Evolutionary conservation across 2,888 invertebrate species (phyloP), one percentile per base, ranked within the genome.

Genomic region (Leptodirus hochenwartii): DNA sequence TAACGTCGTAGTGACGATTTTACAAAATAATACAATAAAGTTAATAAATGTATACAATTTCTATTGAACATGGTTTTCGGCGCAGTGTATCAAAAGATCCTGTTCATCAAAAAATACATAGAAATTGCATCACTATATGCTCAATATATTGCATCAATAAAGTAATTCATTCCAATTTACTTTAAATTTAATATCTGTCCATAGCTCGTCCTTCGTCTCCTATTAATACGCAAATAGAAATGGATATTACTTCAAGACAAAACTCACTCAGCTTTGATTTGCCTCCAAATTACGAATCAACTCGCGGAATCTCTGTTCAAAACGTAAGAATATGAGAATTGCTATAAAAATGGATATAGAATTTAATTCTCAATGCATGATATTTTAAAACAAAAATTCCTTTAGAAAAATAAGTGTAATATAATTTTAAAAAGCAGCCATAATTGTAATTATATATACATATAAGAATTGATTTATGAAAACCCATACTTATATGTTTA

Each of bases 291-390:
- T 59, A 60, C 35, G 59, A 59, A 35, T 70, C 68, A 39, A 74
- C 74, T 1, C 61, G 62, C 41, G 74, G 74, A 30, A 64, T 75
- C 33, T 64, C 67, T 40, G 61, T 72, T 27, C 68, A 70, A 47
- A 66, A 65, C 45, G 59, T 66, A 42, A 54, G 52, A 32, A 34
- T n/a, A 16, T 32, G 11, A 10, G 10, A 10, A 24, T 10, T 5
- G 5, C 22, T 10, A 25, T 10, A 8, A 4, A n/a, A 5, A 22
- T 5, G 3, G 11, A 11, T 2, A 4, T 28, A n/a, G 17, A 8
- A 8, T 20, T 20, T 20, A 8, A 8, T 20, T 20, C n/a, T 8
- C 20, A 20, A 20, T 8, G 20, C 20, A n/a, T n/a, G n/a, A n/a
- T n/a, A n/a, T n/a, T n/a, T n/a, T n/a, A n/a, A n/a, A n/a, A n/a